Evolutionary conservation across 2,113 vertebrate genomes (phyloP).

Genomic region (Eulacestoma nigropectus): DNA sequence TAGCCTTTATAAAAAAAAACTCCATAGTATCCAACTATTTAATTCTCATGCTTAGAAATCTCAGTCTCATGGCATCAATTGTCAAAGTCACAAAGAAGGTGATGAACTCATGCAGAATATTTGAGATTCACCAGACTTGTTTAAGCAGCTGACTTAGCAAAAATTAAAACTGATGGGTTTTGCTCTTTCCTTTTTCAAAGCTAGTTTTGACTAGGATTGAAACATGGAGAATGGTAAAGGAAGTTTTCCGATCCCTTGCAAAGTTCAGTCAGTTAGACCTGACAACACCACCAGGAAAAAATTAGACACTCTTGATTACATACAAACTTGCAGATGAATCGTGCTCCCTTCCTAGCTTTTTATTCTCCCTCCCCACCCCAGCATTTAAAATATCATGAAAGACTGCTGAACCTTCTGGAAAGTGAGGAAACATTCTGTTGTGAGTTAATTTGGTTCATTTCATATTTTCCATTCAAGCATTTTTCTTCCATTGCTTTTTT

Average conservation of each 20-base stretch:
- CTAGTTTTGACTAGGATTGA: background rate
- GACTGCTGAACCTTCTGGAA: constrained; percentile 21
- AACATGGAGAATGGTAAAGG: background rate
- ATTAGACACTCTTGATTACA: background rate
- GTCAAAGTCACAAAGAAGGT: background rate
- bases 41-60: background rate
- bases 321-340: background rate
- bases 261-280: background rate
- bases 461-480: constrained; percentile 27
- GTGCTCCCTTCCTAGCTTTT: background rate
- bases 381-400: background rate
- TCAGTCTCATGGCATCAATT: background rate
- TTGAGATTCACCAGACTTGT: constrained; percentile 19
- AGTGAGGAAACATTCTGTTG: background rate
- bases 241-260: background rate
- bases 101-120: background rate
- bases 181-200: constrained; percentile 15
- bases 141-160: constrained; percentile 33
- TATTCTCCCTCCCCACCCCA: background rate
- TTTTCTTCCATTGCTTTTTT: constrained; percentile 39
- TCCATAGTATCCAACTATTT: background rate
- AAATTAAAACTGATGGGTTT: constrained; percentile 48
- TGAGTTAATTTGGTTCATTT: constrained; percentile 45
- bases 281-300: background rate
- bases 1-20: background rate